Percentiles rank a stretch among this genome's conserved stretches.
These are phyloP conservation scores for Octopus sinensis DNA, from an alignment of 1,140 invertebrate genomes.

Conservation along the genomic window DNA sequence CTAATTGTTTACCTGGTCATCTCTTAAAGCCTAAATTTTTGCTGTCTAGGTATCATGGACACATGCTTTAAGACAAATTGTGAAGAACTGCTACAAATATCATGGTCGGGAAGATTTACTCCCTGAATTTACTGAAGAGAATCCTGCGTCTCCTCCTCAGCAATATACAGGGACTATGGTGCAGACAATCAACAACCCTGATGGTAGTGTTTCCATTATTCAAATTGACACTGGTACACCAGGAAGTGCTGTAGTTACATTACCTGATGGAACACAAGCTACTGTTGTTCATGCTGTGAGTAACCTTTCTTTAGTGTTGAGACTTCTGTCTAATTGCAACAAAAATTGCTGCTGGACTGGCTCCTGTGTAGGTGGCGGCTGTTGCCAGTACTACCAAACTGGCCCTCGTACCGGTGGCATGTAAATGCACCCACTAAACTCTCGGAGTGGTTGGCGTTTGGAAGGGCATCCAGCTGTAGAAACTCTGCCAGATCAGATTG, in stretches of 20 bases:
- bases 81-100: constrained; percentile 97
- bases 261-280: constrained; percentile 92
- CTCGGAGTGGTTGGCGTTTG: too few relatives aligned
- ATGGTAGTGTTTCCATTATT: constrained; percentile 92
- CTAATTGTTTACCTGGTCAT: too few relatives aligned
- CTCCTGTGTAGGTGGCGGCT: too few relatives aligned
- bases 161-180: constrained; percentile 69
- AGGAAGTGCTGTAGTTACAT: constrained; percentile 71
- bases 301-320: constrained; percentile 14
- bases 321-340: too few relatives aligned
- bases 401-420: too few relatives aligned
- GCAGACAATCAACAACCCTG: constrained; percentile 92
- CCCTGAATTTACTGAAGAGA: constrained; percentile 86
- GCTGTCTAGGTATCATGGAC: constrained; percentile 89
- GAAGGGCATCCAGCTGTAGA: too few relatives aligned
- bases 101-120: constrained; percentile 93
- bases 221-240: constrained; percentile 87
- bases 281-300: constrained; percentile 86
- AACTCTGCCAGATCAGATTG: too few relatives aligned
- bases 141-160: constrained; percentile 8
- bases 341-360: too few relatives aligned
- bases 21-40: not conserved
- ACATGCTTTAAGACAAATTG: constrained; percentile 92
- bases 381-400: too few relatives aligned
- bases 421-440: too few relatives aligned